These are phyloP conservation scores for Ophion ventricosus DNA, from an alignment of 2,888 invertebrate genomes.

Conservation along the genomic window DNA sequence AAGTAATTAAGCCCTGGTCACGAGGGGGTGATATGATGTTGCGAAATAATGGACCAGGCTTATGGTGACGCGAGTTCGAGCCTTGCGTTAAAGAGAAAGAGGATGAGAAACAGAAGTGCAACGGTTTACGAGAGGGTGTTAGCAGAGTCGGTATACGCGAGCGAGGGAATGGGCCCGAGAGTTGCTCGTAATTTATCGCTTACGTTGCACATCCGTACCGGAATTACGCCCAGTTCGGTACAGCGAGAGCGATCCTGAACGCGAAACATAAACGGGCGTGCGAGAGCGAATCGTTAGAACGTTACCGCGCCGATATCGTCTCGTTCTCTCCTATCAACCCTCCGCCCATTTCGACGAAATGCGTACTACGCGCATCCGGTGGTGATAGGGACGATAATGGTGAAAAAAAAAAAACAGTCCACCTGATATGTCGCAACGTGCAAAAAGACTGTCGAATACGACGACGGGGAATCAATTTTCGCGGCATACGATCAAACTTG, in stretches of 20 bases:
- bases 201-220: constrained; percentile 75
- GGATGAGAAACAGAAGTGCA: constrained; percentile 72
- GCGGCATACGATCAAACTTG: constrained; percentile 5
- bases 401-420: constrained; percentile 15
- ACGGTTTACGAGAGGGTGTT: constrained; percentile 66
- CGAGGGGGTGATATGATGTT: neutral
- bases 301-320: constrained; percentile 58
- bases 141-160: constrained; percentile 41
- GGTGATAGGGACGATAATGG: constrained; percentile 37
- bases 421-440: constrained; percentile 42
- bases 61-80: neutral
- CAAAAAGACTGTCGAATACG: constrained; percentile 1
- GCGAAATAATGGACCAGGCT: neutral
- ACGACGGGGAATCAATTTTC: constrained; percentile 6
- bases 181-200: constrained; percentile 78
- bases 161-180: constrained; percentile 69
- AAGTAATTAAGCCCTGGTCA: neutral
- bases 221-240: constrained; percentile 75
- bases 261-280: constrained; percentile 68
- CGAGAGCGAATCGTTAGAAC: constrained; percentile 69
- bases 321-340: constrained; percentile 38
- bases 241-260: constrained; percentile 47
- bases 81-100: constrained; percentile 58
- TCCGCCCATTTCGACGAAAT: constrained; percentile 31
- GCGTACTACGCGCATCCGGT: constrained; percentile 41